Percentiles rank a stretch among this genome's conserved stretches.
Conservation (phyloP, 2,797 vertebrate genomes). For the Pseudochirops corinnae region DNA sequence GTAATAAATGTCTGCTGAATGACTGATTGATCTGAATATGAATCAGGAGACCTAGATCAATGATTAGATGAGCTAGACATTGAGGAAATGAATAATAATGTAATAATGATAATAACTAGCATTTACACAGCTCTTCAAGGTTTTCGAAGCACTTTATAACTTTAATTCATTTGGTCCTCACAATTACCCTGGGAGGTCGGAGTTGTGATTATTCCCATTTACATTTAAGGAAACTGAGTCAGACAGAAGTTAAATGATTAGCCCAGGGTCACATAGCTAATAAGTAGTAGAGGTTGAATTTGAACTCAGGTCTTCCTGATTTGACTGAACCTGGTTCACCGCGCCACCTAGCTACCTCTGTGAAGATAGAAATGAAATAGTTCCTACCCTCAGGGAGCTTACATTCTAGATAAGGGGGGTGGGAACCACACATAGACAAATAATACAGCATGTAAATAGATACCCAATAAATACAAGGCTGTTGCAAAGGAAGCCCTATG, state of each 20-base stretch:
- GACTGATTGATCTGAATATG: not conserved
- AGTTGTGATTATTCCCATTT: not conserved
- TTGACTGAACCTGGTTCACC: not conserved
- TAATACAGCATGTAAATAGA: not conserved
- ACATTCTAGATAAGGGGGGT: not conserved
- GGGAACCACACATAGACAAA: not conserved
- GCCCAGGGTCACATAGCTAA: not conserved
- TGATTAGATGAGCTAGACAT: not conserved
- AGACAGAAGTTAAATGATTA: not conserved
- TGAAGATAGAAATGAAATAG: not conserved
- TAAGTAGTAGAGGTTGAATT: not conserved
- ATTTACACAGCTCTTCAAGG: not conserved
- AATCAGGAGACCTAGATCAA: not conserved
- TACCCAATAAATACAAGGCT: not conserved
- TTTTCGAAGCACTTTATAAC: not conserved
- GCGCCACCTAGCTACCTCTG: not conserved
- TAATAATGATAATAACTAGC: not conserved
- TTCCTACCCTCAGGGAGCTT: not conserved
- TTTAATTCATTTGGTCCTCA: not conserved
- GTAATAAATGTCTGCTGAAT: not conserved
- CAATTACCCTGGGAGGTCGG: not conserved
- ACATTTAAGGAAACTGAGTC: not conserved
- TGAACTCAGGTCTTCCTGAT: not conserved
- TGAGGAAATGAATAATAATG: not conserved
- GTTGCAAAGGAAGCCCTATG: not conserved